Evolutionary conservation across 1,140 invertebrate genomes (phyloP).

Genomic region (Teleopsis dalmanni): DNA sequence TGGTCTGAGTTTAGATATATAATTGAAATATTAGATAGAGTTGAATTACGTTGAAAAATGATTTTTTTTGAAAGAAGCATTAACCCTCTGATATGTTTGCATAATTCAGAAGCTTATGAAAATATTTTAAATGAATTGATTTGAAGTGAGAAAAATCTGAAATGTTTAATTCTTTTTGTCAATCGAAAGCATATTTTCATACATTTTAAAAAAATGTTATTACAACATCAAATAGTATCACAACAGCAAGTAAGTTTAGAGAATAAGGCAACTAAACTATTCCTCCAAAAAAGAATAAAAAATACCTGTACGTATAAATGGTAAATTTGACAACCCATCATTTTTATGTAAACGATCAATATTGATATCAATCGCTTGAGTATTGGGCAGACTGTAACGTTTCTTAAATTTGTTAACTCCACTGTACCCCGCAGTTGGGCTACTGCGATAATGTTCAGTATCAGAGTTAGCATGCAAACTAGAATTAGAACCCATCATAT

Average conservation of each 20-base stretch:
- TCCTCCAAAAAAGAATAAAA: too few species aligned
- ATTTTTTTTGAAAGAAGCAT: too few species aligned
- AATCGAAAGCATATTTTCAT: too few species aligned
- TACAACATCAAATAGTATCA: conserved; percentile 15
- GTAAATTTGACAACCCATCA: conserved; percentile 24
- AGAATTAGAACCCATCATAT: not conserved
- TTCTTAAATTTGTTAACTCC: conserved; percentile 51
- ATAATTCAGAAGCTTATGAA: too few species aligned
- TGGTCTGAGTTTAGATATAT: too few species aligned
- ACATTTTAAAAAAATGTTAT: conserved; percentile 2
- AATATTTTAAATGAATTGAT: too few species aligned
- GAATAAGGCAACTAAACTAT: too few species aligned
- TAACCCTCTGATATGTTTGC: too few species aligned
- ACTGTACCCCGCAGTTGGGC: conserved; percentile 53
- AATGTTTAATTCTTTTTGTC: too few species aligned
- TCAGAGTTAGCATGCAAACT: conserved; percentile 38
- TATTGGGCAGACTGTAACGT: conserved; percentile 43
- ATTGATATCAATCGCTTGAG: conserved; percentile 38
- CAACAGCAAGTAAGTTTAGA: not conserved
- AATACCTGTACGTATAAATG: conserved; percentile 22
- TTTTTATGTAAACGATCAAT: conserved; percentile 36
- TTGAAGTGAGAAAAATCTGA: too few species aligned
- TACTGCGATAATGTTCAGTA: conserved; percentile 20
- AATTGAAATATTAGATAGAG: too few species aligned
- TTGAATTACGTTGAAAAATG: too few species aligned